Conservation (phyloP, 2,113 vertebrate species). For the Odontesthes bonariensis region DNA sequence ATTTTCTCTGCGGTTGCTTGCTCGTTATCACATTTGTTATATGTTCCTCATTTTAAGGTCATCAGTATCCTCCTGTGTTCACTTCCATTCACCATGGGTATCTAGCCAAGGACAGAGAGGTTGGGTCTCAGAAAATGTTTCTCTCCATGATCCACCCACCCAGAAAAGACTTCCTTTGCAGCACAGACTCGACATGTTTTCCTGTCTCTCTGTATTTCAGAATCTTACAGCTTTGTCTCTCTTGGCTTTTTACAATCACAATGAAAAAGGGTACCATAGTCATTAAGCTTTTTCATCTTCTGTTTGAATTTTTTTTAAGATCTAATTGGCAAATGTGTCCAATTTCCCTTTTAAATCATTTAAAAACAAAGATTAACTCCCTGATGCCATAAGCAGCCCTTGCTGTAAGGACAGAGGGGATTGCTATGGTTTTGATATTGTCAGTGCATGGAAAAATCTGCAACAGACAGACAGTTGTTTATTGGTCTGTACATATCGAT, state of each 20-base stretch:
- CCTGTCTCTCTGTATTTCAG: background rate
- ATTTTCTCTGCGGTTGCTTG: conserved; percentile 69
- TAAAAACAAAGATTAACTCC: too few species aligned
- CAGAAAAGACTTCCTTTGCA: conserved; percentile 28
- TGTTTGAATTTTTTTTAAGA: background rate
- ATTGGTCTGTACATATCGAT: background rate
- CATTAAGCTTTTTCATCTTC: too few species aligned
- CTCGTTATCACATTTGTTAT: conserved; percentile 76
- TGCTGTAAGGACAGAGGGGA: too few species aligned
- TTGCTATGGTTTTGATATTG: background rate
- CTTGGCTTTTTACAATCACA: background rate
- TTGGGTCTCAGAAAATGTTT: conserved; percentile 16
- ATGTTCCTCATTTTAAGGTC: conserved; percentile 74
- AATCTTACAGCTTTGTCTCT: background rate
- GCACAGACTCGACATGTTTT: conserved; percentile 6
- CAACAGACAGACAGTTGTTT: background rate
- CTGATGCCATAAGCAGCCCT: too few species aligned
- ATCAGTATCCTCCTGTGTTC: conserved; percentile 75
- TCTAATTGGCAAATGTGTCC: background rate
- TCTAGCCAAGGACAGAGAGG: conserved; percentile 56
- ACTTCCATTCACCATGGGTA: conserved; percentile 59
- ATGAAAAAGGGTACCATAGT: too few species aligned
- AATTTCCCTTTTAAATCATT: background rate
- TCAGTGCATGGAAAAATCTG: background rate
- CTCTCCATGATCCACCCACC: conserved; percentile 32